Evolutionary conservation across 2,797 vertebrate species (phyloP).

Genomic region (Astyanax mexicanus): DNA sequence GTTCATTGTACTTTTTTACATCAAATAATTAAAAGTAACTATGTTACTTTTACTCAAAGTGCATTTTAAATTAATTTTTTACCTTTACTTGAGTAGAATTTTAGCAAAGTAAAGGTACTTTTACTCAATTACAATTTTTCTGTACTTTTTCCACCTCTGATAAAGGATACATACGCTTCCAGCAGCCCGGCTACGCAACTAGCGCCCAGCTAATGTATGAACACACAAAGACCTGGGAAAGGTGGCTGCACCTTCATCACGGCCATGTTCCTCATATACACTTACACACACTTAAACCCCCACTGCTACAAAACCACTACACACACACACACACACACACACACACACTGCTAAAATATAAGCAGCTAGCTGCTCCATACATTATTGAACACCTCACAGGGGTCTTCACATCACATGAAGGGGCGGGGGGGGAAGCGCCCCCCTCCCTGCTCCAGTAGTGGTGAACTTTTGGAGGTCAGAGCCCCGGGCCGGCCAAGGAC

Average conservation of each 20-base stretch:
- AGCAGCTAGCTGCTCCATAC: conserved; percentile 63
- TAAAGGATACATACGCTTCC: too few species aligned
- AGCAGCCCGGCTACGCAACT: too few species aligned
- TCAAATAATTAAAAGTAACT: too few species aligned
- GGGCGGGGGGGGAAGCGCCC: conserved; percentile 41
- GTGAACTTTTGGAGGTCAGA: conserved; percentile 78
- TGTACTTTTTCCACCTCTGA: too few species aligned
- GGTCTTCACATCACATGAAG: conserved; percentile 26
- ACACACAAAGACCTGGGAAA: not conserved
- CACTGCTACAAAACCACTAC: conserved; percentile 23
- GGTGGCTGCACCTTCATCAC: not conserved
- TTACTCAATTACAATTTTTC: too few species aligned
- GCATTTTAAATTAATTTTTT: too few species aligned
- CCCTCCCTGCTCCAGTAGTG: conserved; percentile 63
- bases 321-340: conserved; percentile 30
- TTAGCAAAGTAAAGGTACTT: too few species aligned
- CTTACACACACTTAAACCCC: not conserved
- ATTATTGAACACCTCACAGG: conserved; percentile 71
- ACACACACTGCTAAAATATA: conserved; percentile 50
- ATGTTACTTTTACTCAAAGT: too few species aligned
- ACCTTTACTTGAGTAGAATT: too few species aligned
- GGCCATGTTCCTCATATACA: not conserved
- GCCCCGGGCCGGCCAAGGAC: conserved; percentile 81
- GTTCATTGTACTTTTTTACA: too few species aligned
- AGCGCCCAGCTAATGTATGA: not conserved